phyloP scores from a whole-genome alignment of 2,113 vertebrate species.

The Motacilla alba region DNA sequence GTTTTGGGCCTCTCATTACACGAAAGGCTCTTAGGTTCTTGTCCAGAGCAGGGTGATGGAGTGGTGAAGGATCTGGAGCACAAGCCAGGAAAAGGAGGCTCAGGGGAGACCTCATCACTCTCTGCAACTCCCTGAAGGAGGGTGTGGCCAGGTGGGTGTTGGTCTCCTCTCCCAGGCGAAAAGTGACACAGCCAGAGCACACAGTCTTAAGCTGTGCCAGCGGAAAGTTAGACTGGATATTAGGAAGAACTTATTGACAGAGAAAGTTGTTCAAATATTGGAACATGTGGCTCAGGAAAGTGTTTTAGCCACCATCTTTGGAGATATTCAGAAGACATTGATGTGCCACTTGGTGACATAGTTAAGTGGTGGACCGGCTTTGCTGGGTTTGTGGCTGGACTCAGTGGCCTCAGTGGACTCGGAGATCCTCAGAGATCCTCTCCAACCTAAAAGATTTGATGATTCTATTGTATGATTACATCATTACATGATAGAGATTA shows the following conservation, averaged over 20 bases:
- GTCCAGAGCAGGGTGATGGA: not conserved
- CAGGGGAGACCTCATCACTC: not conserved
- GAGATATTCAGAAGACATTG: not conserved
- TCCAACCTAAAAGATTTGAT: not conserved
- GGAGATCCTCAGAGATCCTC: not conserved
- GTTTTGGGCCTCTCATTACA: not conserved
- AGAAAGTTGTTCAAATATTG: not conserved
- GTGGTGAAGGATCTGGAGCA: not conserved
- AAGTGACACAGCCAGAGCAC: not conserved
- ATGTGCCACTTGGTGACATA: rapidly evolving
- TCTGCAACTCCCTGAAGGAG: not conserved
- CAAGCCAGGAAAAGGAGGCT: not conserved
- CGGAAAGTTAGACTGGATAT: not conserved
- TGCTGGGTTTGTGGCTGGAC: not conserved
- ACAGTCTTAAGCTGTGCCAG: too few species aligned
- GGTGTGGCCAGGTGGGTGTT: rapidly evolving
- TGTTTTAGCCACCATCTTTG: not conserved
- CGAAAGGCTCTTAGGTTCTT: not conserved
- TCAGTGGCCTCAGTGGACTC: not conserved
- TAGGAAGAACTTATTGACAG: not conserved
- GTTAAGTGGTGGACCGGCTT: not conserved
- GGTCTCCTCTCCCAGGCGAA: not conserved
- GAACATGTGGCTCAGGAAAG: not conserved
- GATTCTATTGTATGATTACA: not conserved
- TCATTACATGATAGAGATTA: too few species aligned